Conservation (phyloP, 2,888 invertebrate genomes). For the Stenolophus ochropezus region DNA sequence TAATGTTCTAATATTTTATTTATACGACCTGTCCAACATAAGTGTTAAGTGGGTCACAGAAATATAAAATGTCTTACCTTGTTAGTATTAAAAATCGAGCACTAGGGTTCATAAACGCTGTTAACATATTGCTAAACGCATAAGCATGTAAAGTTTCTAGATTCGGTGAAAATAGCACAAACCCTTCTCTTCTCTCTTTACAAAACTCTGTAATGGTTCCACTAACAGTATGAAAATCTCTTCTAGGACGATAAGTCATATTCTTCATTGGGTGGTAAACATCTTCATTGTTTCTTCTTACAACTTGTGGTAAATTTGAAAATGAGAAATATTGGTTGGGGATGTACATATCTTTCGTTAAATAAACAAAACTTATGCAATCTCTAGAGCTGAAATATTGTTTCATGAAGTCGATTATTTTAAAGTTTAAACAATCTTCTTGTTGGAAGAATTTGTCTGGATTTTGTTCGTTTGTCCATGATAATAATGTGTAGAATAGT, state of each 20-base stretch:
- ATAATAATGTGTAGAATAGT: neutral
- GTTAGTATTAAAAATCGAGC: neutral
- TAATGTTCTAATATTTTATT: too few species aligned
- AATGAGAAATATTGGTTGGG: slow-evolving; percentile 15
- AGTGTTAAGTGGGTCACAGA: neutral
- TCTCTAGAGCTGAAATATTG: neutral
- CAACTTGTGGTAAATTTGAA: slow-evolving; percentile 22
- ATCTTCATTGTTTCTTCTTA: neutral
- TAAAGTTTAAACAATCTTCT: slow-evolving; percentile 4
- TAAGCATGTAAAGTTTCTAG: neutral
- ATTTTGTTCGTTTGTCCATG: neutral
- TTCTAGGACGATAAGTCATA: slow-evolving; percentile 22
- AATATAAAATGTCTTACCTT: neutral
- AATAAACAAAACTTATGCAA: slow-evolving; percentile 33
- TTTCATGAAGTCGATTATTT: slow-evolving; percentile 17
- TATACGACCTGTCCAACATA: neutral
- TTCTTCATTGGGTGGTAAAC: neutral
- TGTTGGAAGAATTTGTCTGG: neutral
- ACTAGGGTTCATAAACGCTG: slow-evolving; percentile 28
- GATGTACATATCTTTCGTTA: slow-evolving; percentile 9
- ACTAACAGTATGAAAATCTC: slow-evolving; percentile 8
- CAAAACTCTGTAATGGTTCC: slow-evolving; percentile 32
- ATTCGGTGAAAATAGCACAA: slow-evolving; percentile 25
- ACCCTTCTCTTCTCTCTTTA: slow-evolving; percentile 29
- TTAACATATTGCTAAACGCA: slow-evolving; percentile 8